Evolutionary conservation across 2,797 vertebrate species (phyloP).

Genomic region (Ctenopoma kingsleyae): DNA sequence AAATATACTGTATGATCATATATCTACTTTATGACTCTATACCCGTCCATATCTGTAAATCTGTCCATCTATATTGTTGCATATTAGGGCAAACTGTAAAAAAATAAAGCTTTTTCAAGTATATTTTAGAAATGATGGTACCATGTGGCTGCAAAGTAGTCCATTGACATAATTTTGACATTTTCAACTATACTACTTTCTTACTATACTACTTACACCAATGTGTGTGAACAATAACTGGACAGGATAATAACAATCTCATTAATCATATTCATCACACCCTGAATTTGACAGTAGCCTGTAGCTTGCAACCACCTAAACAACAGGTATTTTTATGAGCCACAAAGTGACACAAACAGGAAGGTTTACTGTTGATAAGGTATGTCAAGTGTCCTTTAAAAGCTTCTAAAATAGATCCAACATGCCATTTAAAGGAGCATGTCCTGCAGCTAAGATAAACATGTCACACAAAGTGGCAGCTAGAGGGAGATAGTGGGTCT

Average conservation of each 20-base stretch:
- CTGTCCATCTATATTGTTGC: too few species aligned
- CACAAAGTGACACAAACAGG: conserved; percentile 22
- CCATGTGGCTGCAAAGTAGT: too few species aligned
- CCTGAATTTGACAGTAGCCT: background rate
- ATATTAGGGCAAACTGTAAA: too few species aligned
- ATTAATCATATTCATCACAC: too few species aligned
- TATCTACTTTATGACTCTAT: too few species aligned
- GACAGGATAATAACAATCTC: background rate
- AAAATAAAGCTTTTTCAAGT: too few species aligned
- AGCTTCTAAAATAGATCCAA: conserved; percentile 59
- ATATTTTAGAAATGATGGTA: too few species aligned
- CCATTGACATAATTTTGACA: too few species aligned
- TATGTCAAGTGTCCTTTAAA: conserved; percentile 49
- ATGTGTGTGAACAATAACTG: background rate
- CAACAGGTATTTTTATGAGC: conserved; percentile 21
- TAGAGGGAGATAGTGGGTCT: conserved; percentile 51
- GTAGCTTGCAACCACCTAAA: conserved; percentile 1
- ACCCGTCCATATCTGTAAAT: too few species aligned
- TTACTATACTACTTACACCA: too few species aligned
- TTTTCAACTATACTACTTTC: too few species aligned
- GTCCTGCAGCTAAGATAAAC: conserved; percentile 42
- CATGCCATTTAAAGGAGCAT: conserved; percentile 5
- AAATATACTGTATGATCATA: too few species aligned
- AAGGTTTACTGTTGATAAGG: conserved; percentile 52
- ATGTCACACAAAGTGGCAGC: conserved; percentile 34